phyloP scores from a whole-genome alignment of 2,888 invertebrate species.

The Machimus atricapillus region DNA sequence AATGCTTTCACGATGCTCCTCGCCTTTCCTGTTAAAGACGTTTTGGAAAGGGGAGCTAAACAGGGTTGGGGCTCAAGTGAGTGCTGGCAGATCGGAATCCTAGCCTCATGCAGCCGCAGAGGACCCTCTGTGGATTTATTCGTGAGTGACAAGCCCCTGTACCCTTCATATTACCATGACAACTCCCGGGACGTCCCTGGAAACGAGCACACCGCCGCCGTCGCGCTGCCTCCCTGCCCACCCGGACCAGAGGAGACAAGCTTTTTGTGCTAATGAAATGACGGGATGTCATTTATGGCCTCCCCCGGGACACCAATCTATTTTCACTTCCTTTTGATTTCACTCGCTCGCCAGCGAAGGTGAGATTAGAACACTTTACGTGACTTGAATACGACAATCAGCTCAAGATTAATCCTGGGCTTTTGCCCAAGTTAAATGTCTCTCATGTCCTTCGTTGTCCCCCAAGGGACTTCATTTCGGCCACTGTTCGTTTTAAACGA shows the following conservation, averaged over 20 bases:
- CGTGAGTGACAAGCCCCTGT: neutral
- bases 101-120: neutral
- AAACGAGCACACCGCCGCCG: neutral
- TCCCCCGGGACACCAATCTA: conserved; percentile 11
- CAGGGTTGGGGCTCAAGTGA: neutral
- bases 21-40: neutral
- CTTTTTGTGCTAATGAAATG: conserved; percentile 23
- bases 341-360: neutral
- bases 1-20: neutral
- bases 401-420: neutral
- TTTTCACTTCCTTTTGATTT: conserved; percentile 20
- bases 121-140: neutral
- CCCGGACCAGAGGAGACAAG: neutral
- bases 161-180: neutral
- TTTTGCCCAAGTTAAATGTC: neutral
- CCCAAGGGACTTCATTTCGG: neutral
- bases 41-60: neutral
- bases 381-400: conserved; percentile 3
- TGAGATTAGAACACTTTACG: conserved; percentile 13
- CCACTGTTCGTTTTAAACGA: neutral
- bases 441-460: neutral
- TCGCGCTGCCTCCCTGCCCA: neutral
- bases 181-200: neutral
- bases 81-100: neutral
- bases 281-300: conserved; percentile 10